These are phyloP conservation scores for Xenopus laevis DNA, from an alignment of 2,113 vertebrate genomes.

Conservation along the genomic window DNA sequence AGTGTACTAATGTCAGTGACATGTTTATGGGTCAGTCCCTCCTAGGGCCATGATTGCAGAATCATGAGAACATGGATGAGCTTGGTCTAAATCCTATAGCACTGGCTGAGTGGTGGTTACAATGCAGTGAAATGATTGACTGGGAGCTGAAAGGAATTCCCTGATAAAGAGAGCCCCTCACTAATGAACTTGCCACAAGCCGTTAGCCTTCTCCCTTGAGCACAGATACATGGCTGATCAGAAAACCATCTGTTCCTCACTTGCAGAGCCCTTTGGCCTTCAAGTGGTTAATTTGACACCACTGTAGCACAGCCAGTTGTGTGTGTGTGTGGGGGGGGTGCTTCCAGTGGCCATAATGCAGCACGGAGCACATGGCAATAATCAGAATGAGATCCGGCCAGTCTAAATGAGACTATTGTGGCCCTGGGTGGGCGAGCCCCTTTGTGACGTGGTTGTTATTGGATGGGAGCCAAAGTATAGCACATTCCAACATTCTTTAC, in stretches of 20 bases:
- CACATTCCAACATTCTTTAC: constrained; percentile 25
- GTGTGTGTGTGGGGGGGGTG: not conserved
- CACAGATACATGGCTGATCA: too few relatives aligned
- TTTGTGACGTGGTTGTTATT: not conserved
- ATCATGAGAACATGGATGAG: too few relatives aligned
- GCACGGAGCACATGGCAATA: not conserved
- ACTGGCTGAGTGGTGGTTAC: not conserved
- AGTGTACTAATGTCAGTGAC: too few relatives aligned
- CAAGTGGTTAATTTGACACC: not conserved
- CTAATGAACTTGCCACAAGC: too few relatives aligned
- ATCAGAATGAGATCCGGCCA: not conserved
- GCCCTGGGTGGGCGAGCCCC: not conserved
- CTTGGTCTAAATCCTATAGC: too few relatives aligned
- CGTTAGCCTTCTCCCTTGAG: too few relatives aligned
- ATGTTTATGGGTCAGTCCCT: not conserved
- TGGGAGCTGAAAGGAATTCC: too few relatives aligned
- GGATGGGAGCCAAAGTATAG: constrained; percentile 7
- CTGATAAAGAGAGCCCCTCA: too few relatives aligned
- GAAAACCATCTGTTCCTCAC: too few relatives aligned
- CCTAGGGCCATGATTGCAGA: not conserved
- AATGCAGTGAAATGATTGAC: too few relatives aligned
- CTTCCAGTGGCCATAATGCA: not conserved
- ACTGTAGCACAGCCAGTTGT: not conserved
- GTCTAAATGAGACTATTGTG: not conserved
- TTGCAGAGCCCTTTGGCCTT: too few relatives aligned